Conservation (phyloP, 2,888 invertebrate genomes). For the Isoperla grammatica region DNA sequence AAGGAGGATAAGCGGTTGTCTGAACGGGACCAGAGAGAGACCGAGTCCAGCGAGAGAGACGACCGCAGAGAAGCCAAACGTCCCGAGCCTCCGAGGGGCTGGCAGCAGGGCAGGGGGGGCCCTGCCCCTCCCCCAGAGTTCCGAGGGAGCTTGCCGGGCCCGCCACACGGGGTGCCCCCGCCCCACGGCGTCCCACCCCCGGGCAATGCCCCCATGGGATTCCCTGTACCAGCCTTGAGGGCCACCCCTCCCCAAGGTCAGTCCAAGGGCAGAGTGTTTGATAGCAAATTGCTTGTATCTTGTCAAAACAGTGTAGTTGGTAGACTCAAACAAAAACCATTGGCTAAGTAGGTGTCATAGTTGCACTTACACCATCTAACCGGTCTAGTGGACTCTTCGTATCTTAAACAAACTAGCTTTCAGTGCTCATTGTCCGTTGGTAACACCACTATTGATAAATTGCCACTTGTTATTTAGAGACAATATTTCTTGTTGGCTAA, state of each 20-base stretch:
- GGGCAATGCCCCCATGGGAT: constrained; percentile 19
- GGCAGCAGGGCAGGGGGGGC: constrained; percentile 6
- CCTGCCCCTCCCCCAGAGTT: constrained; percentile 5
- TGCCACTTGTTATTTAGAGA: too few relatives aligned
- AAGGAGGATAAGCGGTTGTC: constrained; percentile 31
- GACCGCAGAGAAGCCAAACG: constrained; percentile 24
- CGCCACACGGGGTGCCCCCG: constrained; percentile 21
- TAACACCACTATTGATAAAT: too few relatives aligned
- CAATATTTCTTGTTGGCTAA: too few relatives aligned
- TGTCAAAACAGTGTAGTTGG: too few relatives aligned
- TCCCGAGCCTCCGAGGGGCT: constrained; percentile 5
- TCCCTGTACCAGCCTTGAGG: constrained; percentile 23
- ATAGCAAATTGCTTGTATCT: too few relatives aligned
- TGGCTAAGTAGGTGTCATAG: too few relatives aligned
- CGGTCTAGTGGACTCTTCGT: too few relatives aligned
- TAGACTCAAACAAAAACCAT: too few relatives aligned
- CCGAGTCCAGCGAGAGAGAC: constrained; percentile 22
- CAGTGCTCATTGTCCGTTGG: too few relatives aligned
- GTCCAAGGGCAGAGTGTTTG: too few relatives aligned
- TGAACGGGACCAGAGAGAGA: constrained; percentile 20
- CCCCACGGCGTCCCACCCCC: constrained; percentile 21
- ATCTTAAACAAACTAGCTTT: too few relatives aligned
- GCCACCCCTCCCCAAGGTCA: constrained; percentile 23
- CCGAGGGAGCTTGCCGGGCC: constrained; percentile 4
- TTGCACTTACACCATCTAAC: too few relatives aligned